Evolutionary conservation across 2,888 invertebrate genomes (phyloP), one percentile per base, ranked within the genome.

Genomic region (Macrophya alboannulata): DNA sequence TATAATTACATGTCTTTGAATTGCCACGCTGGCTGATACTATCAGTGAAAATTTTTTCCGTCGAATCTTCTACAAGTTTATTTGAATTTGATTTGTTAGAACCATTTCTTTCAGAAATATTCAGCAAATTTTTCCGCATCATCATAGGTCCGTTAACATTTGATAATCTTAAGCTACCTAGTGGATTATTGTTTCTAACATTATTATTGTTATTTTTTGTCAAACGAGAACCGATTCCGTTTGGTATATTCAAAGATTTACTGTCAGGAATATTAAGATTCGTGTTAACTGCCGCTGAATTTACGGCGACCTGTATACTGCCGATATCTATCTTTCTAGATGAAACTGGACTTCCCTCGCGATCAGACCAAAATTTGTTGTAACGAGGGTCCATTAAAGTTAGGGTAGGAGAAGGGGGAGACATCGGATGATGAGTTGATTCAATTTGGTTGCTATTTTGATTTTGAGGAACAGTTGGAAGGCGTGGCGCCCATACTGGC

Each of bases 401-500:
- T 45, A 91, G 51, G 77, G 91, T 91, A 48, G 92, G 90, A 43
- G 92, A 90, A 84, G 92, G 90, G 1, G 90, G 89, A 88, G 92
- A 87, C 86, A 91, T 86, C 86, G 92, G 88, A 31, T 87, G 84
- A 74, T 37, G 65, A 48, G 85, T 37, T 82, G 83, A 55, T 74
- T 86, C 85, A 65, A 77, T 55, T 43, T 86, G 65, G 71, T 59
- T 87, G 88, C 88, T 88, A 86, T 87, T 87, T 87, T 89, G 88
- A 81, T 90, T 92, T 87, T 93, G 93, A 88, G 92, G 93, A 84
- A 92, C 89, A 89, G 92, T 93, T 87, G 92, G 93, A 86, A 94
- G 92, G 86, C 94, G 94, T 88, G 95, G 94, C 87, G 94, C 94
- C 95, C 95, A 95, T 90, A 95, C 94, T 91, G 95, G 95, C 95